Conservation (phyloP, 2,113 vertebrate species). For the Elephas maximus region DNA sequence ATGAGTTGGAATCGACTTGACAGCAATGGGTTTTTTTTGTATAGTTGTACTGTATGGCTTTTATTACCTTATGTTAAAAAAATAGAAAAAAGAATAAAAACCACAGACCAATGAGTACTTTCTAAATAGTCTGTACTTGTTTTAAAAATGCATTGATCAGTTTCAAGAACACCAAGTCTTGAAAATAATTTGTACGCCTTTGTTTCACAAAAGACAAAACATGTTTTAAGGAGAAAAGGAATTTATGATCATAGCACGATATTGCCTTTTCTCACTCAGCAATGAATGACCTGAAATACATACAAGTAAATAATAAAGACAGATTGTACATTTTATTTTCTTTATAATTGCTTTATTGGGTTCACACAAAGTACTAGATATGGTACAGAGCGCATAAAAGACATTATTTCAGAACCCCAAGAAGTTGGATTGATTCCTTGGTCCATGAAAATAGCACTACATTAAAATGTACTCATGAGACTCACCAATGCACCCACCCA, state of each 20-base stretch:
- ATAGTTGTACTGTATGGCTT: neutral
- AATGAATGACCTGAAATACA: slow-evolving; percentile 18
- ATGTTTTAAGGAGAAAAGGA: slow-evolving; percentile 52
- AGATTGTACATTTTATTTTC: neutral
- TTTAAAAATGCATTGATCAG: slow-evolving; percentile 52
- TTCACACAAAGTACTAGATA: neutral
- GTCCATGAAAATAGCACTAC: neutral
- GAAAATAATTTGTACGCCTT: neutral
- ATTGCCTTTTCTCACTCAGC: slow-evolving; percentile 37
- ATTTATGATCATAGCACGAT: neutral
- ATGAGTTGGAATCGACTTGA: too few relatives aligned
- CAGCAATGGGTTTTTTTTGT: too few relatives aligned
- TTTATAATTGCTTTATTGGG: neutral
- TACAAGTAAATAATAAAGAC: slow-evolving; percentile 23
- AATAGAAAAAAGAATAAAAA: neutral
- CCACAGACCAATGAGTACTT: neutral
- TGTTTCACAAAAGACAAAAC: slow-evolving; percentile 50
- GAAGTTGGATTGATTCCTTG: neutral
- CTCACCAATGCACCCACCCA: neutral
- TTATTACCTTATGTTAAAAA: slow-evolving; percentile 20
- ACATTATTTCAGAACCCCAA: neutral
- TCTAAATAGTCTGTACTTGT: slow-evolving; percentile 14
- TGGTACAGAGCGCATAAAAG: neutral
- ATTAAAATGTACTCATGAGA: neutral
- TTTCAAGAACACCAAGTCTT: neutral